Base-by-base conservation (phyloP, 2,797 vertebrate species). In the Characodon lateralis region DNA sequence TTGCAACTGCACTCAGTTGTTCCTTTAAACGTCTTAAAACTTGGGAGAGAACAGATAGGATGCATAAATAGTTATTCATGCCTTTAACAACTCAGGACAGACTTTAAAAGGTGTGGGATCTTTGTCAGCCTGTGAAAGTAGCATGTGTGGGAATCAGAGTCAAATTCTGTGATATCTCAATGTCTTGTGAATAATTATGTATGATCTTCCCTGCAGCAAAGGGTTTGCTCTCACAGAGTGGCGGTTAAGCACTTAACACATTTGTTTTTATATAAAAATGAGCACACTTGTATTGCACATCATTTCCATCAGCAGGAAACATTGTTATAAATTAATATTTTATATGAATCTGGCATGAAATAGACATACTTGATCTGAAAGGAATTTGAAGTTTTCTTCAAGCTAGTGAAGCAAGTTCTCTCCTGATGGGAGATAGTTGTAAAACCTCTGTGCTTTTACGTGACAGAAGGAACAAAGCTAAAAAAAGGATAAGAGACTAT, bases 121-220 rank as follows among this genome's bases (percentile, higher is more conserved):
- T 80, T 59, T 56, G 73, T 56, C 77, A 72, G 82, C 55, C 16
- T 63, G 53, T 26, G 68, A 72, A 72, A 41, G 65, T 61, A 65
- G 77, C 51, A 20, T 26, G 71, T 22, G 81, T 75, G 59, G 55
- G 76, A 69, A 74, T 63, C 31, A 5, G 48, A 70, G 73, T 61
- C 63, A 28, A 48, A 77, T 43, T 70, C 51, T 66, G 73, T 77
- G 50, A 70, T 48, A 66, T 35, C 18, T 24, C n/a, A 4, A 56
- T 68, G 63, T 35, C 26, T 59, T 59, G 13, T n/a, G 28, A 48
- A 26, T 71, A n/a, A 51, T 63, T 61, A 50, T 66, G 46, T 65
- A 31, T 55, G 31, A 43, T 46, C 22, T 18, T 35, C 53, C 35
- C 39, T 58, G 76, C 46, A 70, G 72, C 46, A 14, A 5, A 50